A percentile compares a stretch with the other conserved stretches of the same genome.
These are phyloP conservation scores for Heteromormyrus szaboi DNA, from an alignment of 2,797 vertebrate genomes.

Conservation along the genomic window DNA sequence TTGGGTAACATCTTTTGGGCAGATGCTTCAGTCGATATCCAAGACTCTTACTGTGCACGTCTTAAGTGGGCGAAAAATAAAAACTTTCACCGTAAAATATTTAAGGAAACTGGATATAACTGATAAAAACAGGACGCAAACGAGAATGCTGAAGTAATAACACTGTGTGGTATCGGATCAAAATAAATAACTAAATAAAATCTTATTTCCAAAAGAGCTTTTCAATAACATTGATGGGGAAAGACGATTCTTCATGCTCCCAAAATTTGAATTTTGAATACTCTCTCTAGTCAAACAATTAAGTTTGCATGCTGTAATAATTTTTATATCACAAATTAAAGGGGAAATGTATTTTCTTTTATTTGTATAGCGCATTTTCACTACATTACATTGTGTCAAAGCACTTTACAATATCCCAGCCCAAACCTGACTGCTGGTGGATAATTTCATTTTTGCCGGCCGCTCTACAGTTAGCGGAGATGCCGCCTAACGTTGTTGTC, in stretches of 20 bases:
- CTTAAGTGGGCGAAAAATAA: background rate
- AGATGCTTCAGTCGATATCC: slow-evolving; percentile 32
- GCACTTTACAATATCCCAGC: background rate
- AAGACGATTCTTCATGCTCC: background rate
- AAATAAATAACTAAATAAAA: background rate
- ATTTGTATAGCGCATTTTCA: background rate
- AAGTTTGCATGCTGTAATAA: background rate
- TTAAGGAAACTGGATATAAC: background rate
- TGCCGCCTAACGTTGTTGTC: background rate
- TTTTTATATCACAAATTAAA: background rate
- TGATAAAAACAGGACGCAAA: background rate
- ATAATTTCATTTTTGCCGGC: background rate
- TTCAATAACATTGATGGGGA: background rate
- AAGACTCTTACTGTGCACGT: background rate
- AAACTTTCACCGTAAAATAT: slow-evolving; percentile 2
- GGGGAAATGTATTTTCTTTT: background rate
- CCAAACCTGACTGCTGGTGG: background rate
- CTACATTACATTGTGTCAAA: background rate
- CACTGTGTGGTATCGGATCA: background rate
- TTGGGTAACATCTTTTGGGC: slow-evolving; percentile 36
- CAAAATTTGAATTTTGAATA: background rate
- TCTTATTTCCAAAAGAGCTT: background rate
- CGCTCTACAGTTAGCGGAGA: background rate
- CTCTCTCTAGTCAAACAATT: background rate
- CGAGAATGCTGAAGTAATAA: background rate